A percentile compares a stretch with the other conserved stretches of the same genome.
Conservation (phyloP, 2,113 vertebrate species). For the Benitochromis conjunctus region DNA sequence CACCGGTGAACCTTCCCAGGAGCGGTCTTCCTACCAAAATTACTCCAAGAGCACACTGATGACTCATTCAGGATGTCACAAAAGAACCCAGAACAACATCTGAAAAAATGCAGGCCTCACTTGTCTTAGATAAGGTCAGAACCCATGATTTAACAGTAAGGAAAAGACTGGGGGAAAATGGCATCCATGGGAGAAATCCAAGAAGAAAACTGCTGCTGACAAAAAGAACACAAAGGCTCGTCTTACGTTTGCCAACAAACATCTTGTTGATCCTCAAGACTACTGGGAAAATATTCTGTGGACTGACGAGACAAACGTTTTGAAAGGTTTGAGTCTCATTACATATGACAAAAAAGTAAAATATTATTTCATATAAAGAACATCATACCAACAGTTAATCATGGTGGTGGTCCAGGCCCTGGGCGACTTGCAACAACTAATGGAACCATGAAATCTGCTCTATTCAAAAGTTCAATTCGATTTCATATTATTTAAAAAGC, state of each 20-base stretch:
- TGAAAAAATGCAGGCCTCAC: background rate
- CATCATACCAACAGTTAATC: background rate
- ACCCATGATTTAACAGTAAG: background rate
- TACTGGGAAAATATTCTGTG: background rate
- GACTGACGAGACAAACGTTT: background rate
- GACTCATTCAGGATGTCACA: background rate
- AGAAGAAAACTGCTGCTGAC: background rate
- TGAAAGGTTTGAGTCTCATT: background rate
- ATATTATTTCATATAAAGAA: background rate
- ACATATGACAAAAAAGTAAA: background rate
- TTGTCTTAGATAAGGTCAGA: background rate
- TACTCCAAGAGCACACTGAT: background rate
- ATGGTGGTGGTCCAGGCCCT: background rate
- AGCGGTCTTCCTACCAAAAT: background rate
- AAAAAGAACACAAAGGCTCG: background rate
- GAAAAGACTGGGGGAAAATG: background rate
- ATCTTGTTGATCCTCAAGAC: background rate
- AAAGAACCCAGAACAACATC: background rate
- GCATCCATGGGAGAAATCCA: background rate
- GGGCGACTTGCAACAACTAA: background rate
- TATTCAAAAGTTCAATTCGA: background rate
- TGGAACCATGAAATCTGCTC: background rate
- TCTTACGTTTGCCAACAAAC: background rate
- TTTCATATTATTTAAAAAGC: background rate
- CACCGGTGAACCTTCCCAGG: background rate